phyloP scores from a whole-genome alignment of 2,888 invertebrate genomes.

The Cremastinae sp. region DNA sequence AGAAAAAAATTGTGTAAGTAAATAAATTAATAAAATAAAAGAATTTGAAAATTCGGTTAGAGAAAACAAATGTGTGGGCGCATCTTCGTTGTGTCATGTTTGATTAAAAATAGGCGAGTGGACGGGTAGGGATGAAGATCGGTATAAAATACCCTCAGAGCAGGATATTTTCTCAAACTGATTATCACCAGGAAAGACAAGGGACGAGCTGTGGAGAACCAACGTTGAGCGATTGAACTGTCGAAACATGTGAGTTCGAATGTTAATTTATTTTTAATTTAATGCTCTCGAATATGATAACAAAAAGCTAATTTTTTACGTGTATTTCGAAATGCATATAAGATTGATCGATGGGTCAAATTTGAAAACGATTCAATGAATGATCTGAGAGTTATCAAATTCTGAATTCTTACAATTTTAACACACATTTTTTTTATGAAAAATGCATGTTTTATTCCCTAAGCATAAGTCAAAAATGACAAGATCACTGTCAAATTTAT shows the following conservation, averaged over 20 bases:
- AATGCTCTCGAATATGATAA: background rate
- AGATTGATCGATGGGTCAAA: no score
- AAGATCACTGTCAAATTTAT: no score
- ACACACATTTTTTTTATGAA: no score
- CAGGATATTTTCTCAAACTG: conserved; percentile 43
- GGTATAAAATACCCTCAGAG: conserved; percentile 50
- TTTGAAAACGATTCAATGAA: no score
- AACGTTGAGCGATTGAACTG: background rate
- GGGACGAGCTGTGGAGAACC: conserved; percentile 29
- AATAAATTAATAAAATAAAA: conserved; percentile 21
- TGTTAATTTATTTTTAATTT: background rate
- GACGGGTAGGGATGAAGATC: conserved; percentile 32
- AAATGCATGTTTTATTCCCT: no score
- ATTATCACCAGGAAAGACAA: conserved; percentile 24
- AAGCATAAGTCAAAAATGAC: no score
- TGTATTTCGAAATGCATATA: no score
- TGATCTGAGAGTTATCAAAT: no score
- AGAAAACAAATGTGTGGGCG: background rate
- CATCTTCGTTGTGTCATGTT: conserved; percentile 4
- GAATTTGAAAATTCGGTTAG: background rate
- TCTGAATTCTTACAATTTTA: no score
- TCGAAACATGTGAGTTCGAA: conserved; percentile 54
- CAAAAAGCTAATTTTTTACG: no score
- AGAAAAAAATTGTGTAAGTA: background rate
- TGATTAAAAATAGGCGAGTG: background rate